Conservation (phyloP, 2,113 vertebrate genomes). For the Zingel zingel region DNA sequence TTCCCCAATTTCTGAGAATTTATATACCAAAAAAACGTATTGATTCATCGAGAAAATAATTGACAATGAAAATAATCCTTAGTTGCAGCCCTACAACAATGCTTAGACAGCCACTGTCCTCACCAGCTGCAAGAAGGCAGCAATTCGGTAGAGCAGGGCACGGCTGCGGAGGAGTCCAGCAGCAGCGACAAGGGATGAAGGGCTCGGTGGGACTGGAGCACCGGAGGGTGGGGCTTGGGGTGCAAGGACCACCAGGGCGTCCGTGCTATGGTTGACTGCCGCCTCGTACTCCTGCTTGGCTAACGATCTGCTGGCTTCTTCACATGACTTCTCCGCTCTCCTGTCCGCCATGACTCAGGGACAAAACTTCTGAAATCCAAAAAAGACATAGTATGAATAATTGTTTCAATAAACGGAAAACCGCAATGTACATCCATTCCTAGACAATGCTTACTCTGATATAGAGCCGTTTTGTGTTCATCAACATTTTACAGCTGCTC, state of each 20-base stretch:
- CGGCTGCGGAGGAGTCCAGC: slow-evolving; percentile 88
- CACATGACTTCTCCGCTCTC: slow-evolving; percentile 99
- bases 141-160: slow-evolving; percentile 95
- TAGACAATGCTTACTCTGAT: not conserved
- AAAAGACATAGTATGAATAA: not conserved
- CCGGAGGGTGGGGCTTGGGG: slow-evolving; percentile 87
- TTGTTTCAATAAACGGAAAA: not conserved
- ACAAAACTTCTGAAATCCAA: slow-evolving; percentile 90
- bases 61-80: too few relatives aligned
- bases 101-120: slow-evolving; percentile 64
- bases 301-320: slow-evolving; percentile 98
- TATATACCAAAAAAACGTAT: too few relatives aligned
- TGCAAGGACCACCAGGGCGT: slow-evolving; percentile 92
- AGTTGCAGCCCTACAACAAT: not conserved
- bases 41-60: too few relatives aligned
- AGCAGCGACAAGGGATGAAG: slow-evolving; percentile 62
- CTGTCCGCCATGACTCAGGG: slow-evolving; percentile 99
- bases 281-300: slow-evolving; percentile 95
- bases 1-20: too few relatives aligned
- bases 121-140: slow-evolving; percentile 96
- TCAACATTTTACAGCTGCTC: not conserved
- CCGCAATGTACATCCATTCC: not conserved
- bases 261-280: slow-evolving; percentile 94
- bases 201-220: slow-evolving; percentile 83
- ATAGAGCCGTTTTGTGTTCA: not conserved